Percentiles rank a stretch among this genome's conserved stretches.
These are phyloP conservation scores for Heterotis niloticus DNA, from an alignment of 2,113 vertebrate species.

Conservation along the genomic window DNA sequence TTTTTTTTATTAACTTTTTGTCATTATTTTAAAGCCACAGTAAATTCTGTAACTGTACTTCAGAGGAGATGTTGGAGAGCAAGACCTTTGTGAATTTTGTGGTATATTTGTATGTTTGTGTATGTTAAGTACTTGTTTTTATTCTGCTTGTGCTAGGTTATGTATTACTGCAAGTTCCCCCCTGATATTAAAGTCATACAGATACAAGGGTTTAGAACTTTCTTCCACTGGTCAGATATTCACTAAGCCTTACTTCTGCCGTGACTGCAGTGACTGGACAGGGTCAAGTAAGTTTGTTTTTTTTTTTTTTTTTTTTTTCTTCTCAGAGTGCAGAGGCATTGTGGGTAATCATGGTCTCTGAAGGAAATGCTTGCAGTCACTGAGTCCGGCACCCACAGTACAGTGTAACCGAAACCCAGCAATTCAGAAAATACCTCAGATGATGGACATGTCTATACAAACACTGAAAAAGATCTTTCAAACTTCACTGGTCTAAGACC, in stretches of 20 bases:
- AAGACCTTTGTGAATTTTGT: neutral
- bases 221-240: conserved; percentile 26
- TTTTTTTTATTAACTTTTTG: neutral
- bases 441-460: conserved; percentile 28
- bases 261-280: conserved; percentile 30
- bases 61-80: neutral
- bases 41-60: neutral
- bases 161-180: neutral
- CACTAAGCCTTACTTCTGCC: conserved; percentile 57
- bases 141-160: neutral
- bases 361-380: neutral
- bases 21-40: neutral
- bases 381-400: neutral
- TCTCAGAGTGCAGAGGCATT: conserved; percentile 23
- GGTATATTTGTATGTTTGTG: neutral
- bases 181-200: neutral
- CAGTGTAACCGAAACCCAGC: conserved; percentile 11
- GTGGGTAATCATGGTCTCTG: conserved; percentile 1
- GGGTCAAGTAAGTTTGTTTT: conserved; percentile 27
- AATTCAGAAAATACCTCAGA: conserved; percentile 44
- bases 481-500: neutral
- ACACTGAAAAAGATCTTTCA: conserved; percentile 17
- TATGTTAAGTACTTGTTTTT: neutral
- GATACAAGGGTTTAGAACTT: neutral
- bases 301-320: conserved; percentile 26